phyloP scores from a whole-genome alignment of 2,888 invertebrate genomes.

The Cremastobaeus sp. region DNA sequence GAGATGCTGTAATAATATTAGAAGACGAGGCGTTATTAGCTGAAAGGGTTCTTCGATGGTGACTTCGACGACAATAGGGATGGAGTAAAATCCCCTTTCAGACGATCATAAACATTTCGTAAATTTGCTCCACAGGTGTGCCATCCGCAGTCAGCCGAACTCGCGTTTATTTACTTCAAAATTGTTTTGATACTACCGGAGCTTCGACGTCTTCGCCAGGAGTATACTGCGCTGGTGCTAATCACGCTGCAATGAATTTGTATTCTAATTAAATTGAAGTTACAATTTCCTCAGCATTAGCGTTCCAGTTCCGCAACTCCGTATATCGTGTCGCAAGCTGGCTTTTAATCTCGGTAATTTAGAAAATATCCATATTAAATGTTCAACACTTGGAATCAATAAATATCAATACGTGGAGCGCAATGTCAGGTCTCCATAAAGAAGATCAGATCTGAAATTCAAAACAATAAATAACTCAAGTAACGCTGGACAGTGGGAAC shows the following conservation, averaged over 20 bases:
- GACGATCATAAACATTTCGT: slow-evolving; percentile 78
- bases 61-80: slow-evolving; percentile 56
- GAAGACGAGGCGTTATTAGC: slow-evolving; percentile 73
- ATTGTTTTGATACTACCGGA: slow-evolving; percentile 29
- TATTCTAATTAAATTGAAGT: slow-evolving; percentile 33
- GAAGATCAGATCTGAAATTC: slow-evolving; percentile 58
- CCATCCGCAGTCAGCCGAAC: slow-evolving; percentile 73
- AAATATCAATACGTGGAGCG: slow-evolving; percentile 50
- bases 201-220: slow-evolving; percentile 37
- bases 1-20: slow-evolving; percentile 74
- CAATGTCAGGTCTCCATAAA: slow-evolving; percentile 34
- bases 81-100: slow-evolving; percentile 70
- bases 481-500: slow-evolving; percentile 58
- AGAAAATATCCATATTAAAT: too few species aligned
- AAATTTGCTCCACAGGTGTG: slow-evolving; percentile 79
- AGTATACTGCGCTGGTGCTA: slow-evolving; percentile 12
- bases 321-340: too few species aligned
- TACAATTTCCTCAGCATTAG: background rate
- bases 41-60: slow-evolving; percentile 64
- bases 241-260: slow-evolving; percentile 28
- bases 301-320: too few species aligned
- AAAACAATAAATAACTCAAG: slow-evolving; percentile 62
- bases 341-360: too few species aligned
- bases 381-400: slow-evolving; percentile 6
- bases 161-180: slow-evolving; percentile 74